Conservation (phyloP, 1,140 invertebrate genomes). For the Oscheius sp. region DNA sequence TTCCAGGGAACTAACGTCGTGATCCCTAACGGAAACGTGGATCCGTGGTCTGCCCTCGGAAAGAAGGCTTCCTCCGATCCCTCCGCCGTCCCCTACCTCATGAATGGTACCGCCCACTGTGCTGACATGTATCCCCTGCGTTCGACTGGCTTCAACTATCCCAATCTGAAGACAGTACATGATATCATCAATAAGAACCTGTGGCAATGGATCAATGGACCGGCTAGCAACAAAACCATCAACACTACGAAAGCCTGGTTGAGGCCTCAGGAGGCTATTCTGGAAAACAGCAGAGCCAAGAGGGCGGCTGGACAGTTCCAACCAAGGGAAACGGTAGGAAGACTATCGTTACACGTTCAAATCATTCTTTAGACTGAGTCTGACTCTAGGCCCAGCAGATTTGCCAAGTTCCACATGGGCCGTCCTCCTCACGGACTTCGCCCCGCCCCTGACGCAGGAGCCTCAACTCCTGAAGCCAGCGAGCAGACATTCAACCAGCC, state of each 20-base stretch:
- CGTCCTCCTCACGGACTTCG: conserved; percentile 11
- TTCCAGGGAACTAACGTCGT: conserved; percentile 76
- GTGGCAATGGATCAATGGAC: conserved; percentile 6
- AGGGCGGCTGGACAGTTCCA: background rate
- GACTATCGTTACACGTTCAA: too few relatives aligned
- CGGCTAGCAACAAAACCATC: conserved; percentile 3
- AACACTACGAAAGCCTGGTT: too few relatives aligned
- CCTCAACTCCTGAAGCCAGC: background rate
- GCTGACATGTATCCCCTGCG: conserved; percentile 37
- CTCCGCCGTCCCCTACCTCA: conserved; percentile 59
- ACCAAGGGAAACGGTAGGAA: too few relatives aligned
- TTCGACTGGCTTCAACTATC: conserved; percentile 1
- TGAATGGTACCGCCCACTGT: conserved; percentile 34
- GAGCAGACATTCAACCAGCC: conserved; percentile 7
- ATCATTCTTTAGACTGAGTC: too few relatives aligned
- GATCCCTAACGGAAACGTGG: conserved; percentile 83
- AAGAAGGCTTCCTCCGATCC: conserved; percentile 54
- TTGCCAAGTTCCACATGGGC: conserved; percentile 2
- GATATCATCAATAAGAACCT: conserved; percentile 9
- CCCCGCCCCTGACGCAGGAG: background rate
- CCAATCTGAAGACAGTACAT: conserved; percentile 1
- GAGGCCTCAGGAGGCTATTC: background rate
- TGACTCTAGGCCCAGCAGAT: conserved; percentile 4
- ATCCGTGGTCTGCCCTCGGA: conserved; percentile 84
- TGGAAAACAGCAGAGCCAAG: background rate